Evolutionary conservation across 1,140 invertebrate genomes (phyloP).

Genomic region (Lutraria rhynchaena): DNA sequence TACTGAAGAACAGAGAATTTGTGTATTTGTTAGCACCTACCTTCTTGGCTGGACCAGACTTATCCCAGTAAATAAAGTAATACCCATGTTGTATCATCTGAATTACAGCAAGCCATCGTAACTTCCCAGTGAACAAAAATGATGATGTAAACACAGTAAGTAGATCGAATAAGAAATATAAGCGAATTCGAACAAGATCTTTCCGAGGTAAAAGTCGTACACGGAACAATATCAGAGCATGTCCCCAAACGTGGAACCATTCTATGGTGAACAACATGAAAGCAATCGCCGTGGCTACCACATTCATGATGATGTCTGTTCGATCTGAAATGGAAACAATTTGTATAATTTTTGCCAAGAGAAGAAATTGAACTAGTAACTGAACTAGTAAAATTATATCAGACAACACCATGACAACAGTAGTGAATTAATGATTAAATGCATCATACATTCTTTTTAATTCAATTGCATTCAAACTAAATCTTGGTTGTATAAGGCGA

Average conservation of each 20-base stretch:
- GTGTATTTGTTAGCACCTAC: conserved; percentile 51
- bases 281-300: conserved; percentile 28
- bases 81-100: conserved; percentile 75
- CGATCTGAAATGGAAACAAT: too few species aligned
- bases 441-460: too few species aligned
- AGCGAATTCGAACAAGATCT: conserved; percentile 72
- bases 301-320: too few species aligned
- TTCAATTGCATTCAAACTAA: too few species aligned
- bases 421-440: too few species aligned
- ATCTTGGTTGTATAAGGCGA: too few species aligned
- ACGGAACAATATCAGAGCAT: conserved; percentile 68
- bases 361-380: too few species aligned
- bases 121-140: conserved; percentile 64
- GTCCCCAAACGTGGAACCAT: conserved; percentile 71
- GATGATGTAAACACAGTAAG: conserved; percentile 69
- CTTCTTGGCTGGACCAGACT: conserved; percentile 70
- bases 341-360: too few species aligned
- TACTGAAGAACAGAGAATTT: too few species aligned
- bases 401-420: too few species aligned
- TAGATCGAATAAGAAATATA: conserved; percentile 74
- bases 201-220: conserved; percentile 73
- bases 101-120: conserved; percentile 68
- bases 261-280: conserved; percentile 63
- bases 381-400: too few species aligned
- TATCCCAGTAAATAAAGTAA: conserved; percentile 75